Conservation (phyloP, 2,113 vertebrate genomes). For the Urocitellus parryii region DNA sequence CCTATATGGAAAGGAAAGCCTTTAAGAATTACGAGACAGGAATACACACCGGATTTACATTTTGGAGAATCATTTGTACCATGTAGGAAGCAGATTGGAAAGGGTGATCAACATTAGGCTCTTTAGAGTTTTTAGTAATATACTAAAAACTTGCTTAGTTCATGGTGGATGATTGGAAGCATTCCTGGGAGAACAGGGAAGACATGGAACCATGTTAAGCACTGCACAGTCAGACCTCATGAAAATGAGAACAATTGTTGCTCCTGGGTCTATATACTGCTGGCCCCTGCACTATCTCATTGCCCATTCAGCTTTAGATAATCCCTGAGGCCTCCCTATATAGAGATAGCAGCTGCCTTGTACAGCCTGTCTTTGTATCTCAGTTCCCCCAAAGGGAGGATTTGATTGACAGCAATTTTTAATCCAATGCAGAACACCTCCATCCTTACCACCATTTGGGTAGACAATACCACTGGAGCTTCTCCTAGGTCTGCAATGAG, state of each 20-base stretch:
- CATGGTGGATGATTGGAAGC: too few relatives aligned
- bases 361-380: not conserved
- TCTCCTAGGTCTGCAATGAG: not conserved
- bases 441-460: too few relatives aligned
- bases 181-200: not conserved
- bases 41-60: not conserved
- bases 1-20: not conserved
- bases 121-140: not conserved
- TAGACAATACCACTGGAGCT: not conserved
- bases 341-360: too few relatives aligned
- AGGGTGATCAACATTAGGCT: not conserved
- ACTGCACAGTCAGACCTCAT: not conserved
- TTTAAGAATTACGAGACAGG: not conserved
- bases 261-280: not conserved
- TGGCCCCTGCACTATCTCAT: not conserved
- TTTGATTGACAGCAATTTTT: not conserved
- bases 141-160: not conserved
- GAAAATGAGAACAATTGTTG: fast-evolving
- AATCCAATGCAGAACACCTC: not conserved
- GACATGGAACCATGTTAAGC: not conserved
- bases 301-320: not conserved
- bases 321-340: not conserved
- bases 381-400: not conserved
- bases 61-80: not conserved
- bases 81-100: not conserved